Base-by-base conservation (phyloP, 2,797 vertebrate species). In the Lutjanus argentimaculatus region DNA sequence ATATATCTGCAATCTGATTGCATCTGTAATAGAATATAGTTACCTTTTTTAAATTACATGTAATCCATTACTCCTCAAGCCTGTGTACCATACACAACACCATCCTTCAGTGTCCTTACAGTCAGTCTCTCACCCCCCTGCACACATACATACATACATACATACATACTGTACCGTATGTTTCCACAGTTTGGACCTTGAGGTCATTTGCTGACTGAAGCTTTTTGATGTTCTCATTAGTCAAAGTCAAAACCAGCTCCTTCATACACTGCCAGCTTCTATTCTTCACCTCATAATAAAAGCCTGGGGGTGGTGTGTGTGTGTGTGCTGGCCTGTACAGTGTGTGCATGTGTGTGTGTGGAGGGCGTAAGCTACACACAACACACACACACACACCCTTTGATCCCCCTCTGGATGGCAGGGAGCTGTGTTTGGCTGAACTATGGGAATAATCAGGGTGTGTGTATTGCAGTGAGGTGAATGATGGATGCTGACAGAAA, bases 231-330 rank as follows among this genome's bases (percentile, higher is more conserved):
- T 77, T 61, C 53, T 72, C 66, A 83, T 83, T 84, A 81, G 86
- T 80, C 80, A 85, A 85, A 77, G 65, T 67, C 61, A 51, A 25
- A 77, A 48, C 19, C 65, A 21, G 21, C 21, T 58, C 81, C 66
- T 56, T 73, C 56, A 75, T 76, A 75, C 46, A 12, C 64, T 91
- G 91, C 90, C 92, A 93, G 80, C 72, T 76, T 68, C 62, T 84
- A 69, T 84, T 93, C 88, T 68, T 72, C 92, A 93, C 91, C 87
- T 92, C 72, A 76, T 90, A 88, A 93, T 94, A 88, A 91, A 87
- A 64, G 53, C 36, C 30, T 62, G 6, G 4, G 4, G n/a, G 62
- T 15, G 13, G n/a, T 59, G 45, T 36, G 9, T 22, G 68, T 70
- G 9, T 22, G 68, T 70, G 67, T 30, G 42, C 53, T 3, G 8